Evolutionary conservation across 1,140 invertebrate species (phyloP), one percentile per base, ranked within the genome.

Genomic region (Pteromalus puparum): DNA sequence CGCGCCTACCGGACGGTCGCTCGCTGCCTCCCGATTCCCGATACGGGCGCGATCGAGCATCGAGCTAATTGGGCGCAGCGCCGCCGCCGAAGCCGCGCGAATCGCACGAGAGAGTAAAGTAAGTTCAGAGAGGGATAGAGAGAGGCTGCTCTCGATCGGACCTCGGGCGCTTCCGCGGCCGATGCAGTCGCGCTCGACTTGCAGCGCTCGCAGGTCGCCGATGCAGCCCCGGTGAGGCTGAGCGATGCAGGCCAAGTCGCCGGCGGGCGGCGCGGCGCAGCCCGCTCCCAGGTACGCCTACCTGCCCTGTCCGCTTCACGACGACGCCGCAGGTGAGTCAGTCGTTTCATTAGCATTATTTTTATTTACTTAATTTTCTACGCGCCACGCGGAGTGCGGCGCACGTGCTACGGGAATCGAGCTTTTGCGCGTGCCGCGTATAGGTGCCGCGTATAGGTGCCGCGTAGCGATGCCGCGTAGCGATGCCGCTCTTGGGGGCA

Each of bases 251-350:
- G 90, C 87, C 74, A 91, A 88, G 68, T 89, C 34, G 24, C 24
- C 21, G 12, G 72, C 72, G 21, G 10, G 21, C 67, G 30, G 67
- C 88, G 79, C 85, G 28, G 89, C 90, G 2, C 86, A 91, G 26
- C 87, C 89, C 1, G 87, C 88, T 70, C 90, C 92, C 74, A 87
- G 89, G 7, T 93, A 91, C 73, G 87, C 87, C 26, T 93, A 93
- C 79, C 90, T 91, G 87, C 91, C 92, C 2, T 93, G 92, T 82
- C 92, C 92, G 7, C 61, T 92, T 0, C 88, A 92, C 75, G 92
- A 93, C 38, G 30, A 34, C 30, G 0, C 3, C 30, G 30, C 30
- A 34, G 30, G 30, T 34, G 30, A 34, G 30, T 34, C 30, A 34
- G 6, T 34, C 30, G 3, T 34, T 4, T 34, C 30, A 2, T 5